Evolutionary conservation across 2,113 vertebrate species (phyloP).

Genomic region (Sebastes fasciatus): DNA sequence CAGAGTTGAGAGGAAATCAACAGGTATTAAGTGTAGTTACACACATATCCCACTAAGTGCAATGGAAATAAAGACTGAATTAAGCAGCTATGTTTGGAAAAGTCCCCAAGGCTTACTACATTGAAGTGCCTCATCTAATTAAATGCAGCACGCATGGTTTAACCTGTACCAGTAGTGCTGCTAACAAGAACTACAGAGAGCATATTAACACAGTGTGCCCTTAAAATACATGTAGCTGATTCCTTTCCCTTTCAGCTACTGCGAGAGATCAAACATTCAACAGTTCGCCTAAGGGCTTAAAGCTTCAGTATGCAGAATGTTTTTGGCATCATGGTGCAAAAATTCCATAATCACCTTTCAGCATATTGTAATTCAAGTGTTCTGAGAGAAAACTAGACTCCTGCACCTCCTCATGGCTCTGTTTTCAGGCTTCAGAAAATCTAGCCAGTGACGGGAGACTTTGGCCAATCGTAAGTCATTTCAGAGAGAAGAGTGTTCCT

Average conservation of each 20-base stretch:
- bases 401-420: too few species aligned
- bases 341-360: too few species aligned
- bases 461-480: too few species aligned
- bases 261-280: not conserved
- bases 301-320: too few species aligned
- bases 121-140: not conserved
- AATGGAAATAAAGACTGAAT: not conserved
- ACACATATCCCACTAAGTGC: not conserved
- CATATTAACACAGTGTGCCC: not conserved
- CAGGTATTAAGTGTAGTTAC: slow-evolving; percentile 11
- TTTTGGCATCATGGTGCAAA: too few species aligned
- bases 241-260: not conserved
- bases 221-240: not conserved
- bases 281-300: not conserved
- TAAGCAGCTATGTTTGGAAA: not conserved
- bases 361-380: too few species aligned
- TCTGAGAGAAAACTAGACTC: too few species aligned
- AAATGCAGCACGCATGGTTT: not conserved
- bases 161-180: not conserved
- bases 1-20: not conserved
- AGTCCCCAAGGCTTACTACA: not conserved
- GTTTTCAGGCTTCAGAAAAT: too few species aligned
- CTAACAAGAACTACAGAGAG: not conserved
- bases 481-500: too few species aligned
- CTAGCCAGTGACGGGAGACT: too few species aligned